A percentile compares a stretch with the other conserved stretches of the same genome.
phyloP scores from a whole-genome alignment of 2,888 invertebrate genomes.

The Eristalis intricaria region DNA sequence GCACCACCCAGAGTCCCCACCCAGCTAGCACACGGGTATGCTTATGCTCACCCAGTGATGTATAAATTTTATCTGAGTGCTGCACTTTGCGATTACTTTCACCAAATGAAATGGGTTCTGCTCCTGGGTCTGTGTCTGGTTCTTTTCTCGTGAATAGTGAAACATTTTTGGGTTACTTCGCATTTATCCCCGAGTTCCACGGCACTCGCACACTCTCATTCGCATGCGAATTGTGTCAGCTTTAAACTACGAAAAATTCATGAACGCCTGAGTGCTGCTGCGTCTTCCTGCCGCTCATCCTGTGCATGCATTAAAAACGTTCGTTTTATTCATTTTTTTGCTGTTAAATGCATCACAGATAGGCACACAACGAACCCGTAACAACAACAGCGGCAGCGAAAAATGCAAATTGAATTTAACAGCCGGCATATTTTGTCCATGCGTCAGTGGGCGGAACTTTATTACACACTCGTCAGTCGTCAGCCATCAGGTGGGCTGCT shows the following conservation, averaged over 20 bases:
- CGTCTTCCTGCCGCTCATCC: background rate
- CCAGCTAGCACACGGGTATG: background rate
- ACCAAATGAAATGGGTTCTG: conserved; percentile 44
- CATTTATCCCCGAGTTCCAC: conserved; percentile 39
- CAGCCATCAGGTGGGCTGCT: background rate
- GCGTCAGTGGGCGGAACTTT: conserved; percentile 26
- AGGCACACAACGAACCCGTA: background rate
- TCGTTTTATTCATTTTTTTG: background rate
- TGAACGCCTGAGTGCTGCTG: conserved; percentile 6
- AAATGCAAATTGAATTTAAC: conserved; percentile 44
- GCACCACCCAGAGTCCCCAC: background rate
- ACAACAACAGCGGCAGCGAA: background rate
- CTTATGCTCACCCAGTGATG: conserved; percentile 43
- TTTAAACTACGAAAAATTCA: conserved; percentile 49
- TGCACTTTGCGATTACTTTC: conserved; percentile 65
- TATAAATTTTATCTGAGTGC: conserved; percentile 58
- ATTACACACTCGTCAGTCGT: conserved; percentile 16
- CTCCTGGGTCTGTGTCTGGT: background rate
- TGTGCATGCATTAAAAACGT: conserved; percentile 47
- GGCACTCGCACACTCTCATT: background rate
- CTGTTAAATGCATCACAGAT: background rate
- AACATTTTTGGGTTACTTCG: conserved; percentile 1
- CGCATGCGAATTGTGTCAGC: conserved; percentile 25
- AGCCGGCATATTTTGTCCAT: conserved; percentile 40
- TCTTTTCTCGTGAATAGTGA: conserved; percentile 7